These are phyloP conservation scores for Monopterus albus DNA, from an alignment of 2,113 vertebrate species.

Conservation along the genomic window DNA sequence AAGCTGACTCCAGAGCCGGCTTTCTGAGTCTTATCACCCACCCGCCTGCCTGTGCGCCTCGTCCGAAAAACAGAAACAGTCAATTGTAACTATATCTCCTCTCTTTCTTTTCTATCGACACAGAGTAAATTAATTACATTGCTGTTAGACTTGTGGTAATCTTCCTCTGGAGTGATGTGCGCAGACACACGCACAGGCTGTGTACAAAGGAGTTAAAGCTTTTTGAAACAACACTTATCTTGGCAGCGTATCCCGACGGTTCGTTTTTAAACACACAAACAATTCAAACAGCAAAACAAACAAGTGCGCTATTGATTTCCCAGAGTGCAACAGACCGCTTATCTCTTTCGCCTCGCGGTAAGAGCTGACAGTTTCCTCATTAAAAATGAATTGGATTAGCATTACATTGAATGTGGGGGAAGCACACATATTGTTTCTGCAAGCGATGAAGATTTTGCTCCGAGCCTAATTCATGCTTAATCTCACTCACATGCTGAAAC, in stretches of 20 bases:
- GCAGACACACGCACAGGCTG: conserved; percentile 40
- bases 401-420: conserved; percentile 80
- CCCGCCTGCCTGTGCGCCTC: conserved; percentile 24
- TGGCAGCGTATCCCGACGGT: conserved; percentile 72
- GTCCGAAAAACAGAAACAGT: conserved; percentile 62
- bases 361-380: conserved; percentile 88
- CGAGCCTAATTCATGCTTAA: conserved; percentile 30
- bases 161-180: conserved; percentile 77
- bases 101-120: conserved; percentile 67
- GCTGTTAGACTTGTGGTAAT: conserved; percentile 77
- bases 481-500: conserved; percentile 3
- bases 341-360: conserved; percentile 82
- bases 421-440: conserved; percentile 47
- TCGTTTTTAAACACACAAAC: conserved; percentile 85
- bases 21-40: conserved; percentile 62
- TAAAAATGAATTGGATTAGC: conserved; percentile 91
- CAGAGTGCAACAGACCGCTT: conserved; percentile 86
- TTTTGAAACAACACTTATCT: conserved; percentile 79
- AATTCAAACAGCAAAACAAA: conserved; percentile 93
- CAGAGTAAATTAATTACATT: conserved; percentile 79
- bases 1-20: conserved; percentile 49
- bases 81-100: conserved; percentile 68
- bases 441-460: conserved; percentile 7
- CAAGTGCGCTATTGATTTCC: conserved; percentile 87
- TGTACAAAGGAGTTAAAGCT: conserved; percentile 72